Base-by-base conservation (phyloP, 2,888 invertebrate genomes). In the Phortica magna region DNA sequence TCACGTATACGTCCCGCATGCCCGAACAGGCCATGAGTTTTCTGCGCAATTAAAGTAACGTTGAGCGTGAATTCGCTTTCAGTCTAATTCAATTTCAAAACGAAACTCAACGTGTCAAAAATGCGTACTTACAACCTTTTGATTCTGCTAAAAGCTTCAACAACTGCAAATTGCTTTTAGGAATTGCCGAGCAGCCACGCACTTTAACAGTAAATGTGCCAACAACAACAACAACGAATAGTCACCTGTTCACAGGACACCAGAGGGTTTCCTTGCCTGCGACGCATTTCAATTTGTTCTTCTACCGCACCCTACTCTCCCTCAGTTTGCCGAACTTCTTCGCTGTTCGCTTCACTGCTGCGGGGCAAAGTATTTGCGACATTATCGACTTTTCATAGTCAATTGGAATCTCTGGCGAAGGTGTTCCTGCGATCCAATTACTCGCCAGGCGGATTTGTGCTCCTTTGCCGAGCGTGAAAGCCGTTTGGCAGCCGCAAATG, bases 61-160 rank as follows among this genome's bases (percentile, higher is more conserved):
- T 6, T 48, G 14, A 48, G 14, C 7, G 9, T 48, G 48, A 43
- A 22, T 71, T 53, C 53, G 22, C 22, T 82, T 77, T 67, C 53
- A 68, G 78, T 83, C 87, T 88, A 81, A 85, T 87, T 85, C 88
- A 88, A 85, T 85, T 88, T 88, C 80, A 78, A 79, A 84, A 85
- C 88, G 84, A 84, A 87, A 88, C 88, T 88, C 81, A 87, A 87
- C 84, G 81, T 73, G 73, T 73, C 48, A 64, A 48, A 73, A 73
- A 55, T 57, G 41, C 7, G 48, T 14, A 59, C 57, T 61, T 78
- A 77, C n/a, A n/a, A n/a, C 81, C 88, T 85, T 85, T 85, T 85
- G 88, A 88, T 85, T 88, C 86, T 84, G 82, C 88, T 85, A 88
- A 85, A 85, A 85, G 88, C 85, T 88, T 87, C 88, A 85, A 88